phyloP scores from a whole-genome alignment of 2,888 invertebrate species.

The Leuctra nigra region DNA sequence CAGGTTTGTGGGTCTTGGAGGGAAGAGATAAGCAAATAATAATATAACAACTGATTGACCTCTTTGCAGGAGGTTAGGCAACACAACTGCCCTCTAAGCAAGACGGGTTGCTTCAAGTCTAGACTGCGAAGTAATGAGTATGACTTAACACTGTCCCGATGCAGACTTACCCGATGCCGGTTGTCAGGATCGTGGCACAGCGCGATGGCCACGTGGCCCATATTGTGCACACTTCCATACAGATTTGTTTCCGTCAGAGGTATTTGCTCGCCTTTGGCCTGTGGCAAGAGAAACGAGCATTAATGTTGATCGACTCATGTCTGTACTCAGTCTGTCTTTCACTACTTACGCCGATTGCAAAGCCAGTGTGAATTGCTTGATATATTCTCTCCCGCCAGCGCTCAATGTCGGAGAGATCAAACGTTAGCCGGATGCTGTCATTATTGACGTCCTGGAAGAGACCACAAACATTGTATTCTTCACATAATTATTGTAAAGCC shows the following conservation, averaged over 20 bases:
- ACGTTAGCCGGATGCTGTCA: conserved; percentile 29
- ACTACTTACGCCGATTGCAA: conserved; percentile 27
- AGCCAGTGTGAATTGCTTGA: conserved; percentile 38
- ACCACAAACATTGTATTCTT: too few relatives aligned
- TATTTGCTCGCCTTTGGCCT: background rate
- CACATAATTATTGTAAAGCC: too few relatives aligned
- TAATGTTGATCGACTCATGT: too few relatives aligned
- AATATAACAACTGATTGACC: too few relatives aligned
- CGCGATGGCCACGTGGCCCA: conserved; percentile 34
- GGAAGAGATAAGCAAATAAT: too few relatives aligned
- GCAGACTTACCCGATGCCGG: conserved; percentile 33
- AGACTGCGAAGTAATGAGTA: too few relatives aligned
- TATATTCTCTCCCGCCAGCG: conserved; percentile 39
- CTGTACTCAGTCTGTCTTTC: too few relatives aligned
- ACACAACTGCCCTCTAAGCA: too few relatives aligned
- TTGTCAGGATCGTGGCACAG: conserved; percentile 35
- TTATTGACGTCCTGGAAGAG: conserved; percentile 31
- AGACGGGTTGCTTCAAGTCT: too few relatives aligned
- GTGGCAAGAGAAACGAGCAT: background rate
- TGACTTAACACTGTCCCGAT: too few relatives aligned
- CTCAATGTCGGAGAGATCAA: conserved; percentile 36
- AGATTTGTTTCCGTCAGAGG: conserved; percentile 14
- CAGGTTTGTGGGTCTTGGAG: too few relatives aligned
- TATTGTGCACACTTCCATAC: conserved; percentile 37
- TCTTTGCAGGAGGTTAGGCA: too few relatives aligned